A percentile compares a stretch with the other conserved stretches of the same genome.
These are phyloP conservation scores for Botia kubotai DNA, from an alignment of 2,797 vertebrate genomes.

Conservation along the genomic window DNA sequence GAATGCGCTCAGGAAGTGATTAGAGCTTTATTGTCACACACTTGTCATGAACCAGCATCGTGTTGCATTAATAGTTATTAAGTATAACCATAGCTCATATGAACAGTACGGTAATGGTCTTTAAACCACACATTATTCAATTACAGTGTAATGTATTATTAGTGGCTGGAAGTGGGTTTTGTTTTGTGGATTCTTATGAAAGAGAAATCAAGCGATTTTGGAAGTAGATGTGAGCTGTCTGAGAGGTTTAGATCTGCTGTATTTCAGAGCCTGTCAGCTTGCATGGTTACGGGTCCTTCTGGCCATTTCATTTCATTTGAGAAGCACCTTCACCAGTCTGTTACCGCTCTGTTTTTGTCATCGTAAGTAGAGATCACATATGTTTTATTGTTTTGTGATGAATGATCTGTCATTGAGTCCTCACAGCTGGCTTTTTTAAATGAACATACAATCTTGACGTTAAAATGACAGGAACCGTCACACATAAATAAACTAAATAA, in stretches of 20 bases:
- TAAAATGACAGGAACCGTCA: slow-evolving; percentile 21
- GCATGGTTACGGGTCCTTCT: background rate
- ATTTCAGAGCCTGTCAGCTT: slow-evolving; percentile 13
- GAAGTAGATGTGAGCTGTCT: slow-evolving; percentile 26
- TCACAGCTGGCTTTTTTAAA: slow-evolving; percentile 33
- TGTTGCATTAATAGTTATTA: slow-evolving; percentile 14
- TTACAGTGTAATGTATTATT: slow-evolving; percentile 37
- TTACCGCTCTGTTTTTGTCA: slow-evolving; percentile 30
- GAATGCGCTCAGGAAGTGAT: background rate
- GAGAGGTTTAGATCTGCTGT: slow-evolving; percentile 11
- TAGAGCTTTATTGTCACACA: background rate
- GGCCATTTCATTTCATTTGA: slow-evolving; percentile 6
- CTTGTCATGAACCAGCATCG: background rate
- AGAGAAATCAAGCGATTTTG: slow-evolving; percentile 31
- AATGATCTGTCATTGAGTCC: slow-evolving; percentile 5
- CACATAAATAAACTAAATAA: slow-evolving; percentile 18
- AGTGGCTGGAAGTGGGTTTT: slow-evolving; percentile 39
- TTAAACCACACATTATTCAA: slow-evolving; percentile 30
- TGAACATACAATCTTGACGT: background rate
- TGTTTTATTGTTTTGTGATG: slow-evolving; percentile 37
- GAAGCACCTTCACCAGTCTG: background rate
- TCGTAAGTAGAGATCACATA: slow-evolving; percentile 20
- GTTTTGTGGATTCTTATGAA: slow-evolving; percentile 11
- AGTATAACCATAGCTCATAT: background rate
- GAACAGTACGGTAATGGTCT: slow-evolving; percentile 5